Base-by-base conservation (phyloP, 1,140 invertebrate species). In the Geopemphigus sp. region DNA sequence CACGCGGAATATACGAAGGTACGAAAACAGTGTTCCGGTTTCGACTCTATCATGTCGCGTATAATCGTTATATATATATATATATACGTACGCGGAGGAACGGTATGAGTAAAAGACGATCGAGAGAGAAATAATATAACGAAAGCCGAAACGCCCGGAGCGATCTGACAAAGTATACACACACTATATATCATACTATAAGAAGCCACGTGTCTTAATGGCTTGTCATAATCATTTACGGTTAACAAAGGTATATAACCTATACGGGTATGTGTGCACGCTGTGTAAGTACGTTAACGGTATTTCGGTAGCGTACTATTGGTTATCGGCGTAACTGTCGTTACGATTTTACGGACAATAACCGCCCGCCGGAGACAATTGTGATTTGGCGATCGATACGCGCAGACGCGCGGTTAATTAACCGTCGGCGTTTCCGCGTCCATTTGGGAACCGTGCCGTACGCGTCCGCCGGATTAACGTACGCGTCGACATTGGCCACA, bases 191-290 rank as follows among this genome's bases (percentile, higher is more conserved):
- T 14, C 19, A 39, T 63, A 63, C 15, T 22, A 19, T 17, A 68
- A 68, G 66, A 68, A 68, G 66, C 45, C 66, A 68, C 22, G 8
- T n/a, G n/a, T 68, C 50, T 26, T 72, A 72, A 72, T 72, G 68
- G 68, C 50, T 54, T 29, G 47, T 72, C 50, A 72, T 72, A 72
- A 72, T 72, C 68, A 54, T 72, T 72, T 72, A 68, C 50, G 45
- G 66, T 22, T 50, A 54, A 72, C 68, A 72, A 72, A 72, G 68
- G 45, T 68, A 50, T 6, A 66, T 39, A n/a, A n/a, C n/a, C n/a
- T n/a, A n/a, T n/a, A n/a, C n/a, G n/a, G n/a, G n/a, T n/a, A n/a
- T n/a, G n/a, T n/a, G n/a, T n/a, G n/a, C n/a, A n/a, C n/a, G n/a
- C n/a, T n/a, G n/a, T 32, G 10, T 64, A 64, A 1, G 0, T 64